Percentiles rank a stretch among this genome's conserved stretches.
phyloP scores from a whole-genome alignment of 2,888 invertebrate species.

The Lasiommata megera region DNA sequence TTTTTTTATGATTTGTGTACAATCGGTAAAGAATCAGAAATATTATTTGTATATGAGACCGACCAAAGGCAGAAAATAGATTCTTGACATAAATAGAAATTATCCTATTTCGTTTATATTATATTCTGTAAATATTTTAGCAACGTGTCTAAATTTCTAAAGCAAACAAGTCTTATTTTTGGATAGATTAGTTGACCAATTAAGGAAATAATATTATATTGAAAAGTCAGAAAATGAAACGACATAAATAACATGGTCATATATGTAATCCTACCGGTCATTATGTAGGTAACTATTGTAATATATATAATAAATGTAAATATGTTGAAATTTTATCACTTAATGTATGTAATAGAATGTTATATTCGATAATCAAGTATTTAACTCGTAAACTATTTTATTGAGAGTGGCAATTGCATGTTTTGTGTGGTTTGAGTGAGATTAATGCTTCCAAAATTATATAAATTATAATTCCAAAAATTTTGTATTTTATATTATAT shows the following conservation, averaged over 20 bases:
- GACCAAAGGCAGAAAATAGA: conserved; percentile 16
- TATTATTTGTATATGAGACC: conserved; percentile 13
- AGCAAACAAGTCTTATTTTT: not conserved
- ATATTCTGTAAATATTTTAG: not conserved
- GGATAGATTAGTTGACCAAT: not conserved
- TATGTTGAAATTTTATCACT: conserved; percentile 59
- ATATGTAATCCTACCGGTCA: conserved; percentile 10
- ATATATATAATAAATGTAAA: conserved; percentile 45
- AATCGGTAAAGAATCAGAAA: no score
- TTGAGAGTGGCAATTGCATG: conserved; percentile 51
- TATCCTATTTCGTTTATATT: not conserved
- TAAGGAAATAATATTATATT: no score
- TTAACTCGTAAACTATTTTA: conserved; percentile 29
- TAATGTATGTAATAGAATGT: conserved; percentile 49
- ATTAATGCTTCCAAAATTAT: conserved; percentile 12
- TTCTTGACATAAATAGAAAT: no score
- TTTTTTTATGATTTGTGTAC: no score
- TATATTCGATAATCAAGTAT: conserved; percentile 37
- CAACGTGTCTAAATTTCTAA: no score
- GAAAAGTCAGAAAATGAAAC: not conserved
- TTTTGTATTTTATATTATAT: no score
- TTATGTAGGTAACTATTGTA: conserved; percentile 20
- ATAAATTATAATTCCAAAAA: no score
- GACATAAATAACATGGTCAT: not conserved
- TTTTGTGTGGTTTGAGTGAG: conserved; percentile 24